Percentiles rank a stretch among this genome's conserved stretches.
phyloP scores from a whole-genome alignment of 1,140 invertebrate genomes.

The silkworm (Bombyx mori) region ASM3026992v2 NC_085127.1:6590501-6591000 shows the following conservation, averaged over 20 bases:
- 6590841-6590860: slow-evolving; percentile 15
- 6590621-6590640: neutral
- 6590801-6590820: slow-evolving; percentile 26
- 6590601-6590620: too few relatives aligned
- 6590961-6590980: too few relatives aligned
- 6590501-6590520: too few relatives aligned
- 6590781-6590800: slow-evolving; percentile 24
- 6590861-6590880: neutral
- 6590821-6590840: slow-evolving; percentile 21
- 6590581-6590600: too few relatives aligned
- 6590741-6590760: slow-evolving; percentile 43
- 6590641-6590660: slow-evolving; percentile 6
- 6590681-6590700: slow-evolving; percentile 21
- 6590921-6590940: too few relatives aligned
- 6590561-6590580: too few relatives aligned
- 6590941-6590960: too few relatives aligned
- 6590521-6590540: too few relatives aligned
- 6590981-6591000: too few relatives aligned
- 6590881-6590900: too few relatives aligned
- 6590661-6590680: slow-evolving; percentile 7
- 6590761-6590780: slow-evolving; percentile 38
- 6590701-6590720: slow-evolving; percentile 39
- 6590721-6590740: slow-evolving; percentile 57
- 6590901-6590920: too few relatives aligned
- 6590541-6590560: too few relatives aligned